These are phyloP conservation scores for Callyntrura guangdongensis DNA, from an alignment of 2,888 invertebrate species.

Conservation along the genomic window DNA sequence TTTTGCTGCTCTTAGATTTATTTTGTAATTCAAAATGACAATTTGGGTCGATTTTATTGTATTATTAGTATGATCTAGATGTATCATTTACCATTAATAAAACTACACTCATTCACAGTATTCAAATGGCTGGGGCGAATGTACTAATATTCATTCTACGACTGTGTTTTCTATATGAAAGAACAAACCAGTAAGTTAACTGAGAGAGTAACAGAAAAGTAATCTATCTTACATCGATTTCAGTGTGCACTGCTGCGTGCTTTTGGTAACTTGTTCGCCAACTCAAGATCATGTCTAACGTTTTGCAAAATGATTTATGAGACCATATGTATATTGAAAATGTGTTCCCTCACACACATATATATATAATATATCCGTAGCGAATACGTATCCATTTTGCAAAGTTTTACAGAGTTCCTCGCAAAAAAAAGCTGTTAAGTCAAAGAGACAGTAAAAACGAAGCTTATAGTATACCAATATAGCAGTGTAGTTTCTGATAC, in stretches of 20 bases:
- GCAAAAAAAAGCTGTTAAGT: not conserved
- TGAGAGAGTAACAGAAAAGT: not conserved
- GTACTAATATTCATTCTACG: not conserved
- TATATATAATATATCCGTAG: not conserved
- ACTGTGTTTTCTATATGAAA: too few species aligned
- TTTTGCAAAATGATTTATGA: slow-evolving; percentile 65
- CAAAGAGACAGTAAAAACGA: not conserved
- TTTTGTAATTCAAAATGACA: not conserved
- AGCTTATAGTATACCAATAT: not conserved
- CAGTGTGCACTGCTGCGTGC: not conserved
- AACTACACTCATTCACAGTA: not conserved
- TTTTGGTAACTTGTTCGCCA: slow-evolving; percentile 66
- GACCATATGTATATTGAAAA: slow-evolving; percentile 55
- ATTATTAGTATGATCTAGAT: not conserved
- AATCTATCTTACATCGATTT: slow-evolving; percentile 41
- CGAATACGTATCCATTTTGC: not conserved
- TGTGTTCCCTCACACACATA: slow-evolving; percentile 16
- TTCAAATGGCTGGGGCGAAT: not conserved
- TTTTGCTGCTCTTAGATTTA: too few species aligned
- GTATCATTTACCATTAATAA: not conserved
- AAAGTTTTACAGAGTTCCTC: not conserved
- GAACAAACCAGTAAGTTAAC: slow-evolving; percentile 40
- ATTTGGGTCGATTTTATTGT: slow-evolving; percentile 2
- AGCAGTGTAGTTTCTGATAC: not conserved
- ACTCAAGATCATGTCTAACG: slow-evolving; percentile 56